Evolutionary conservation across 2,797 vertebrate genomes (phyloP), one percentile per base, ranked within the genome.

Genomic region (Jordanella pulchra): DNA sequence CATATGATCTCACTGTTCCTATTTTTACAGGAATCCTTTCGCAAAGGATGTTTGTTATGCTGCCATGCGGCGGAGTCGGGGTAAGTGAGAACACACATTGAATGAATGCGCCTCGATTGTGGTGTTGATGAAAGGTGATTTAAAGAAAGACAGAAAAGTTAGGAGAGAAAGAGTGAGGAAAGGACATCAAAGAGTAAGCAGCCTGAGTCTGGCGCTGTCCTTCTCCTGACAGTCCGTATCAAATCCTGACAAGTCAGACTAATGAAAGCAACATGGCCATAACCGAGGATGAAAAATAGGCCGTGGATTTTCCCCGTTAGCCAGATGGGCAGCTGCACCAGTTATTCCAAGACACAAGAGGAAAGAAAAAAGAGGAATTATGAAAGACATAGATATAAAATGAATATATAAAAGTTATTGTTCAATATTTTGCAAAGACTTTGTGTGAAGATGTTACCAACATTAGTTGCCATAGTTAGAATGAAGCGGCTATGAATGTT

Each of bases 21-120:
- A 0, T 50, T 63, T 11, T 39, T 25, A 51, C 75, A 93, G 92
- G 91, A 79, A 93, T 93, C 48, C 89, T 93, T 28, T 96, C 97
- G 7, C 96, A 98, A 92, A 89, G 97, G 92, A 96, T 96, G 94
- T 97, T 98, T 69, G 95, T 97, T 89, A 97, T 98, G 97, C 91
- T 99, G 86, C 97, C 97, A 64, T 99, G 98, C 0, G 96, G 97
- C n/a, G 98, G 97, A 51, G 95, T 98, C 21, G 97, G 98, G 95
- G 97, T 99, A 94, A 97, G 97, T 76, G 28, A 70, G 64, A 58
- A 69, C 65, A 44, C 72, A 27, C 30, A 44, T 75, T 67, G 69
- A 82, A 78, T 76, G 42, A 69, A 70, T 55, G 48, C 32, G 53
- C 50, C 55, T 56, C 50, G 71, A 71, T 79, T 45, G 54, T 50